Evolutionary conservation across 2,113 vertebrate species (phyloP).

Genomic region (Nycticryphes semicollaris): DNA sequence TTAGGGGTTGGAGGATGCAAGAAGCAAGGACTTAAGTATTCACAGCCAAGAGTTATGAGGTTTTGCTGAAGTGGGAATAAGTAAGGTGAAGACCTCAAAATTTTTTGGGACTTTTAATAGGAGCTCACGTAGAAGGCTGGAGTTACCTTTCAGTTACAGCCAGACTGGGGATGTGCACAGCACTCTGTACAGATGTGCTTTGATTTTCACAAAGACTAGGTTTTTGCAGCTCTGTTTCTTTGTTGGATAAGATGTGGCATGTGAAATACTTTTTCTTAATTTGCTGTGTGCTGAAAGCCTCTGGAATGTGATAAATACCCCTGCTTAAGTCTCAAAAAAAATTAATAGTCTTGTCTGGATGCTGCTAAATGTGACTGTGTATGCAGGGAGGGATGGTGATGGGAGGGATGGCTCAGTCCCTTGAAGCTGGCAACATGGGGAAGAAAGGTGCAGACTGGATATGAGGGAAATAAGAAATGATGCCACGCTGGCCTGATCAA

Average conservation of each 20-base stretch:
- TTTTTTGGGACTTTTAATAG: not conserved
- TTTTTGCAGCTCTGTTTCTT: not conserved
- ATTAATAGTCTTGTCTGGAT: not conserved
- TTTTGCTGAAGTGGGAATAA: not conserved
- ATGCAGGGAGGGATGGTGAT: not conserved
- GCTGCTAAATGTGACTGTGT: not conserved
- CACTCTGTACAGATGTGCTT: not conserved
- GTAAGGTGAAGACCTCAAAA: not conserved
- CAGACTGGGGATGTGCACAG: not conserved
- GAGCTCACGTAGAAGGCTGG: not conserved
- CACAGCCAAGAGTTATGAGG: not conserved
- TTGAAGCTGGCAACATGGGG: not conserved
- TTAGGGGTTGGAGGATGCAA: constrained; percentile 18
- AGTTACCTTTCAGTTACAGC: not conserved
- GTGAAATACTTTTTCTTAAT: not conserved
- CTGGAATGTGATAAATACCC: not conserved
- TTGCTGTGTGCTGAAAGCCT: not conserved
- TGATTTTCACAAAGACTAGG: not conserved
- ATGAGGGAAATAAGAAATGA: not conserved
- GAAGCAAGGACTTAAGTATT: not conserved
- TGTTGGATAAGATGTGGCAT: rapidly evolving
- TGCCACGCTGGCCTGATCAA: not conserved
- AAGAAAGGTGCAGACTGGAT: not conserved
- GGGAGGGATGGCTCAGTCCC: not conserved
- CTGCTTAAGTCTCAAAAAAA: not conserved